These are phyloP conservation scores for Endomychus coccineus DNA, from an alignment of 2,888 invertebrate species.

Conservation along the genomic window DNA sequence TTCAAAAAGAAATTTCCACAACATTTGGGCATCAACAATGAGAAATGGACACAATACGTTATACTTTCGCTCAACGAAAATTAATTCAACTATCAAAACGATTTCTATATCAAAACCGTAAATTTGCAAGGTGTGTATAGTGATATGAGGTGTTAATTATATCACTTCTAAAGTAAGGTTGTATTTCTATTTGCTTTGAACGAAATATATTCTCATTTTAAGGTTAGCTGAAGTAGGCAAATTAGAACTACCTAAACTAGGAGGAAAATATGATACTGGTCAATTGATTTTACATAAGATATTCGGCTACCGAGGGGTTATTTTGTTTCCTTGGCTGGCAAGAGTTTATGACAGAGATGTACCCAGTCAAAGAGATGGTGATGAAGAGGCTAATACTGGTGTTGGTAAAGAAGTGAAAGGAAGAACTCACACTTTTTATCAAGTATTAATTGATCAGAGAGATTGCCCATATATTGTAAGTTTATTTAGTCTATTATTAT, in stretches of 20 bases:
- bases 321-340: conserved; percentile 95
- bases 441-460: conserved; percentile 93
- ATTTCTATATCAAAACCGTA: too few relatives aligned
- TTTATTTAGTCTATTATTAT: too few relatives aligned
- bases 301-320: conserved; percentile 95
- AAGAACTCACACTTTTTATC: conserved; percentile 90
- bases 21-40: too few relatives aligned
- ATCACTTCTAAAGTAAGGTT: too few relatives aligned
- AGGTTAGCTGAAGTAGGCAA: conserved; percentile 94
- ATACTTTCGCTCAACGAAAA: too few relatives aligned
- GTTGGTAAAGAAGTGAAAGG: conserved; percentile 85
- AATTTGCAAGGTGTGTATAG: too few relatives aligned
- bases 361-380: conserved; percentile 44
- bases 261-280: conserved; percentile 91
- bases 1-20: too few relatives aligned
- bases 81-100: too few relatives aligned
- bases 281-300: conserved; percentile 93
- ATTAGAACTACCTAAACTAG: conserved; percentile 75
- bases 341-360: conserved; percentile 90
- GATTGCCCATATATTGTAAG: conserved; percentile 95
- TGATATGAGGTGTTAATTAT: too few relatives aligned
- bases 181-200: too few relatives aligned
- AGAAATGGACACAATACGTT: too few relatives aligned
- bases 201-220: too few relatives aligned
- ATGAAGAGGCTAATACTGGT: conserved; percentile 37